phyloP scores from a whole-genome alignment of 2,888 invertebrate genomes.

The Rhingia campestris region DNA sequence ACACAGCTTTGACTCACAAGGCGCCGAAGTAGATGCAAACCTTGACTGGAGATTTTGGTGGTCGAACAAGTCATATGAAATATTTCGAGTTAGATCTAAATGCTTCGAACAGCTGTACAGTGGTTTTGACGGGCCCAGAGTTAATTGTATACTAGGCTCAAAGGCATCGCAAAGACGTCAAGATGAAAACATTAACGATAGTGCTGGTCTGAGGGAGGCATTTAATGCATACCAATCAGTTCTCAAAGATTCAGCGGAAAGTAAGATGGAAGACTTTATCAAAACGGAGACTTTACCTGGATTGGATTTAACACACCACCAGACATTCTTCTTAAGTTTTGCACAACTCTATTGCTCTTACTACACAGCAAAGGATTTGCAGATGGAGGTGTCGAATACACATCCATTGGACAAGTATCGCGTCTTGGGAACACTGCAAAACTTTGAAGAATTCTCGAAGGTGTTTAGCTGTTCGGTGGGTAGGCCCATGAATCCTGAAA shows the following conservation, averaged over 20 bases:
- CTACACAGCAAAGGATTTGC: slow-evolving; percentile 72
- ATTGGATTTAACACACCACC: slow-evolving; percentile 79
- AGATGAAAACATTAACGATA: slow-evolving; percentile 81
- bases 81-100: slow-evolving; percentile 77
- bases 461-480: slow-evolving; percentile 77
- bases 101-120: slow-evolving; percentile 79
- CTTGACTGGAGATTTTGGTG: slow-evolving; percentile 78
- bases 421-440: slow-evolving; percentile 79
- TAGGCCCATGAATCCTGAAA: slow-evolving; percentile 78
- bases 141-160: slow-evolving; percentile 79
- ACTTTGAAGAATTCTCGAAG: slow-evolving; percentile 78
- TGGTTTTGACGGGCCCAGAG: slow-evolving; percentile 78
- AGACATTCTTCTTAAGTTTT: slow-evolving; percentile 80
- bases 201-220: slow-evolving; percentile 78
- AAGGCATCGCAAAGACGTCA: slow-evolving; percentile 74
- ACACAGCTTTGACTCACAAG: slow-evolving; percentile 79
- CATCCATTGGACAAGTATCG: slow-evolving; percentile 80
- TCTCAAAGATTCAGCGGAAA: slow-evolving; percentile 74
- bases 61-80: slow-evolving; percentile 77
- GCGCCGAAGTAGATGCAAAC: slow-evolving; percentile 76
- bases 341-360: slow-evolving; percentile 80
- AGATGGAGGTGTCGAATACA: neutral
- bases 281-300: slow-evolving; percentile 79
- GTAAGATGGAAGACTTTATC: slow-evolving; percentile 21
- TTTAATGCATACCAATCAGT: slow-evolving; percentile 77